These are phyloP conservation scores for Chaetodon trifascialis DNA, from an alignment of 2,113 vertebrate genomes.

Conservation along the genomic window DNA sequence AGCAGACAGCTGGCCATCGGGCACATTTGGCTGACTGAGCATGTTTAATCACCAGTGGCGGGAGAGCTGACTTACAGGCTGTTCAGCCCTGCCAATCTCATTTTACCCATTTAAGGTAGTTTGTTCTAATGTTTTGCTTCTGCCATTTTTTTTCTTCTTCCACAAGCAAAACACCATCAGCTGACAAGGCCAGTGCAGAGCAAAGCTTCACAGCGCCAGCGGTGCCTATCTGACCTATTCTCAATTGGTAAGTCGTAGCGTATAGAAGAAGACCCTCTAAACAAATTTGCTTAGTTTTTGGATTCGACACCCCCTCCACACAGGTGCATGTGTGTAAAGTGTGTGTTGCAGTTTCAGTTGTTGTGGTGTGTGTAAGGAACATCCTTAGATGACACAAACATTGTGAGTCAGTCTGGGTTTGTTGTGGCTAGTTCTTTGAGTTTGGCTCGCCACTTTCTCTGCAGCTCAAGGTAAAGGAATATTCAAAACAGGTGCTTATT, in stretches of 20 bases:
- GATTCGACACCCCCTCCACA: not conserved
- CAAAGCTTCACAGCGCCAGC: not conserved
- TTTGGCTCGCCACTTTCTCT: not conserved
- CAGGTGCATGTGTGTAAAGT: not conserved
- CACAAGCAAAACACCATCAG: not conserved
- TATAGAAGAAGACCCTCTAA: not conserved
- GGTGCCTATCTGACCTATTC: not conserved
- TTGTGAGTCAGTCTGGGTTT: not conserved
- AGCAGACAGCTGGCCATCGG: not conserved
- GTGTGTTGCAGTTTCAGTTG: not conserved
- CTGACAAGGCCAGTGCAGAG: slow-evolving; percentile 6
- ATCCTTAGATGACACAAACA: not conserved
- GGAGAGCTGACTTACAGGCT: not conserved
- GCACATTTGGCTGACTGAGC: slow-evolving; percentile 11
- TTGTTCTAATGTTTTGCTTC: slow-evolving; percentile 22
- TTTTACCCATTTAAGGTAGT: slow-evolving; percentile 64
- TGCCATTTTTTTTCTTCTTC: slow-evolving; percentile 7
- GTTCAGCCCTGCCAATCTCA: slow-evolving; percentile 8
- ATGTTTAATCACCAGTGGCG: not conserved
- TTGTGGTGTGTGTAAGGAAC: not conserved
- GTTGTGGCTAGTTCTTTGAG: not conserved
- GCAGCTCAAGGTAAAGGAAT: slow-evolving; percentile 19
- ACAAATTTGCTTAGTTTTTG: not conserved
- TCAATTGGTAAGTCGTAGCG: not conserved
- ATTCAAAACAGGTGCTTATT: slow-evolving; percentile 65